phyloP scores from a whole-genome alignment of 2,797 vertebrate genomes.

The Mormyrops attenuatus region DNA sequence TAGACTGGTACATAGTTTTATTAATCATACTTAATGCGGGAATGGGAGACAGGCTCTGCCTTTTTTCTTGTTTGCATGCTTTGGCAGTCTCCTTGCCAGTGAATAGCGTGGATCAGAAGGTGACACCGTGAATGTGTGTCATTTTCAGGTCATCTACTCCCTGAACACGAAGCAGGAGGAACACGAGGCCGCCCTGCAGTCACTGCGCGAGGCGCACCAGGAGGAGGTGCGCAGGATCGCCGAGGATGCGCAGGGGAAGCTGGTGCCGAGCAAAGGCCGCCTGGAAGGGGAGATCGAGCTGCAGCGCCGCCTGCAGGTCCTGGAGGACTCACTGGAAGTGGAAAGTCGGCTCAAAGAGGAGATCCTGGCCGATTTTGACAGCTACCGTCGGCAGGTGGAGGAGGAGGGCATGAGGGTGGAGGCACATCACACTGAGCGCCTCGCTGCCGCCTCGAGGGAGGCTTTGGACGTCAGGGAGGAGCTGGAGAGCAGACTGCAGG shows the following conservation, averaged over 20 bases:
- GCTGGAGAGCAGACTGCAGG: slow-evolving; percentile 63
- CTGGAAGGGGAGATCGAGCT: slow-evolving; percentile 59
- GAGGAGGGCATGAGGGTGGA: slow-evolving; percentile 64
- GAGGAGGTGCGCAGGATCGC: slow-evolving; percentile 74
- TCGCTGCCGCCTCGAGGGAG: slow-evolving; percentile 49
- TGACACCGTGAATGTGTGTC: slow-evolving; percentile 1
- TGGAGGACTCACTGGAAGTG: slow-evolving; percentile 79
- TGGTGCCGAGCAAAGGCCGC: slow-evolving; percentile 52
- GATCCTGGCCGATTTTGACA: slow-evolving; percentile 55
- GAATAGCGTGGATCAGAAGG: background rate
- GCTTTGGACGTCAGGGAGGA: slow-evolving; percentile 57
- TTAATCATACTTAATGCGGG: background rate
- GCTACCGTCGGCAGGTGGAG: slow-evolving; percentile 55
- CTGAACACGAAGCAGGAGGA: slow-evolving; percentile 91
- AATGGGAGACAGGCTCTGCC: background rate
- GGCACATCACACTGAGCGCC: slow-evolving; percentile 45
- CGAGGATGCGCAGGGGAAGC: slow-evolving; percentile 64
- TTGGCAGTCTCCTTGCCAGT: background rate
- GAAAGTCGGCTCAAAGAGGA: slow-evolving; percentile 74
- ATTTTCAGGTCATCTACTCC: slow-evolving; percentile 82
- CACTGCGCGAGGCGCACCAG: slow-evolving; percentile 72
- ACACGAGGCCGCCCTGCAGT: slow-evolving; percentile 73
- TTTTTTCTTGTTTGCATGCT: background rate
- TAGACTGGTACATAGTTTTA: background rate
- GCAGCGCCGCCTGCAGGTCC: slow-evolving; percentile 70